phyloP scores from a whole-genome alignment of 2,888 invertebrate species.

The Cosmorhoe ocellata region DNA sequence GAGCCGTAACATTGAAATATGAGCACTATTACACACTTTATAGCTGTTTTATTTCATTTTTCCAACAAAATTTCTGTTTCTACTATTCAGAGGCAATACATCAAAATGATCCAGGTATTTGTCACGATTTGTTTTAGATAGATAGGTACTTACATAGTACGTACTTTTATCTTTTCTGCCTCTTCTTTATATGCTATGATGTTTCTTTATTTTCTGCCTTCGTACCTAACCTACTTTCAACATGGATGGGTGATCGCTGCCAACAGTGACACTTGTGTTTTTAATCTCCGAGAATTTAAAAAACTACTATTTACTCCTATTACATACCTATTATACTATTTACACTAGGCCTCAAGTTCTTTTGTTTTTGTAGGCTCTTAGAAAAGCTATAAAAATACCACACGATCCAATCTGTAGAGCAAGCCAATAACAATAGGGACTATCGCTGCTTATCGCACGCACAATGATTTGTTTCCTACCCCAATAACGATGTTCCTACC shows the following conservation, averaged over 20 bases:
- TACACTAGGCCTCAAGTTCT: no score
- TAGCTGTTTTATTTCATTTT: conserved; percentile 54
- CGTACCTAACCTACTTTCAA: no score
- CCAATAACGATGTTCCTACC: conserved; percentile 55
- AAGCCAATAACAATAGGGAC: conserved; percentile 18
- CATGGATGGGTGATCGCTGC: no score
- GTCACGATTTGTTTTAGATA: no score
- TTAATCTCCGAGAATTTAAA: no score
- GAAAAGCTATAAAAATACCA: conserved; percentile 7
- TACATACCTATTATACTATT: no score
- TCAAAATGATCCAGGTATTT: background rate
- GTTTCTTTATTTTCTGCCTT: no score
- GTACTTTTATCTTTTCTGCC: no score
- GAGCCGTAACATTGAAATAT: conserved; percentile 55
- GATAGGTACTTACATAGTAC: no score
- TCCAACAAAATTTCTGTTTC: conserved; percentile 41
- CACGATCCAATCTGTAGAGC: conserved; percentile 7
- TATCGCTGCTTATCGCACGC: conserved; percentile 52
- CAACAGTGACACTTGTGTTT: no score
- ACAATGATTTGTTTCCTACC: conserved; percentile 58
- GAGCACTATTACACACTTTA: conserved; percentile 56
- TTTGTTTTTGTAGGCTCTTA: background rate
- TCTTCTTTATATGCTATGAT: no score
- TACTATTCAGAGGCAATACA: conserved; percentile 30
- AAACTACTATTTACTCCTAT: no score